These are phyloP conservation scores for Phlogophora meticulosa DNA, from an alignment of 2,888 invertebrate genomes.

Conservation along the genomic window DNA sequence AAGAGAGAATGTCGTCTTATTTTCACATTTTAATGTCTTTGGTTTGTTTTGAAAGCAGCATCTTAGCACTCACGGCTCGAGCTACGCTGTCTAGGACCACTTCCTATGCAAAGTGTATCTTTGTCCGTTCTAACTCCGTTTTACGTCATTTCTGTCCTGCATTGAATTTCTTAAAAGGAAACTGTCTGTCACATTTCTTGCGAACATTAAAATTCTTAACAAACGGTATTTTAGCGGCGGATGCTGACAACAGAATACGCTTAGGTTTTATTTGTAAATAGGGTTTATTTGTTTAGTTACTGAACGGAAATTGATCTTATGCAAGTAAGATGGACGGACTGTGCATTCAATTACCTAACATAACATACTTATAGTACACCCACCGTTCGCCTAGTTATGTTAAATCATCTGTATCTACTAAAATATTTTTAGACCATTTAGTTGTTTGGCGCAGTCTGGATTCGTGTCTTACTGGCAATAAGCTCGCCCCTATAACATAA, in stretches of 20 bases:
- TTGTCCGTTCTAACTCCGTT: conserved; percentile 53
- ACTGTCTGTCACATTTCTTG: conserved; percentile 56
- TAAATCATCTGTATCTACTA: too few species aligned
- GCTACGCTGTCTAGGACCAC: conserved; percentile 41
- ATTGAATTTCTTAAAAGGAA: conserved; percentile 59
- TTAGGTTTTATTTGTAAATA: conserved; percentile 36
- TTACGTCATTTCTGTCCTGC: conserved; percentile 52
- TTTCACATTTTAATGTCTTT: too few species aligned
- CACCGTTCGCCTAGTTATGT: too few species aligned
- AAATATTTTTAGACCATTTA: not conserved
- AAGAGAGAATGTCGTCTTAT: too few species aligned
- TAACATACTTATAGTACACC: too few species aligned
- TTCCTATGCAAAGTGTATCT: conserved; percentile 63
- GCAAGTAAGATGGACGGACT: not conserved
- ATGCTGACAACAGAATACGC: conserved; percentile 35
- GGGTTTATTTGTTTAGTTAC: conserved; percentile 31
- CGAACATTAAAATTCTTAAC: conserved; percentile 44
- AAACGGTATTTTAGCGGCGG: conserved; percentile 49
- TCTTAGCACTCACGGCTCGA: conserved; percentile 32
- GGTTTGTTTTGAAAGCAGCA: conserved; percentile 19
- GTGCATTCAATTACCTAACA: conserved; percentile 5
- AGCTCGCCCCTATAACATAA: too few species aligned
- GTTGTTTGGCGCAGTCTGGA: too few species aligned
- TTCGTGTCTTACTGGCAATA: too few species aligned
- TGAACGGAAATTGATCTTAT: conserved; percentile 19